Conservation (phyloP, 2,113 vertebrate genomes). For the Diadophis punctatus region DNA sequence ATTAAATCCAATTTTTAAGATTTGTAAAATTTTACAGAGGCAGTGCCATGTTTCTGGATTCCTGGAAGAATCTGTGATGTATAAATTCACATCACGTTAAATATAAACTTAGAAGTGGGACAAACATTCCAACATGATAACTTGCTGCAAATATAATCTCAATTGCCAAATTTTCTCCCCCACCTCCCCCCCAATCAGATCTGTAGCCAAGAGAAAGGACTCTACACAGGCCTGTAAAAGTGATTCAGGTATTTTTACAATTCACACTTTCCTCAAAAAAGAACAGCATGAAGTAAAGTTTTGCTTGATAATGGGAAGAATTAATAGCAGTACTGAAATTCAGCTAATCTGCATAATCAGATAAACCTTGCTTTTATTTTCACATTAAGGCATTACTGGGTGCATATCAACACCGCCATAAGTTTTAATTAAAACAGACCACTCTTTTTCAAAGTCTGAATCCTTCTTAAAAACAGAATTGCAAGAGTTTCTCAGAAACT, state of each 20-base stretch:
- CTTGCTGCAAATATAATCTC: conserved; percentile 36
- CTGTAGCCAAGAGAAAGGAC: conserved; percentile 54
- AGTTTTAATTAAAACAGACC: conserved; percentile 61
- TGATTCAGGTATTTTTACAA: conserved; percentile 37
- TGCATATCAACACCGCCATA: conserved; percentile 55
- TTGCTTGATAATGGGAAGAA: conserved; percentile 48
- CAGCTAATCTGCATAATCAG: conserved; percentile 61
- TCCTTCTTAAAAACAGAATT: conserved; percentile 57
- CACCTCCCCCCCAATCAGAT: conserved; percentile 27
- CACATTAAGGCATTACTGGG: conserved; percentile 66
- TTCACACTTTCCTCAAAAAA: conserved; percentile 20
- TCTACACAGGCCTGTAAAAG: conserved; percentile 51
- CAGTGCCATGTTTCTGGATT: conserved; percentile 34
- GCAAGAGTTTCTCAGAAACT: conserved; percentile 52
- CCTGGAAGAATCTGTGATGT: conserved; percentile 43
- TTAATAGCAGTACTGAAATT: conserved; percentile 54
- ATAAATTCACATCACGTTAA: conserved; percentile 40
- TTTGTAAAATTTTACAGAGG: conserved; percentile 44
- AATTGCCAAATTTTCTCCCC: neutral
- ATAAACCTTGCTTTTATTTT: conserved; percentile 58
- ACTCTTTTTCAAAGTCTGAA: conserved; percentile 56
- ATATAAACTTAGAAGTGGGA: conserved; percentile 17
- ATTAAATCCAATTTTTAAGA: conserved; percentile 54
- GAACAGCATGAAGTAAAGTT: conserved; percentile 25
- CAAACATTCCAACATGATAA: conserved; percentile 46